These are phyloP conservation scores for Parazoanthus darwini DNA, from an alignment of 92 coral and sea anemone species.

Conservation along the genomic window DNA sequence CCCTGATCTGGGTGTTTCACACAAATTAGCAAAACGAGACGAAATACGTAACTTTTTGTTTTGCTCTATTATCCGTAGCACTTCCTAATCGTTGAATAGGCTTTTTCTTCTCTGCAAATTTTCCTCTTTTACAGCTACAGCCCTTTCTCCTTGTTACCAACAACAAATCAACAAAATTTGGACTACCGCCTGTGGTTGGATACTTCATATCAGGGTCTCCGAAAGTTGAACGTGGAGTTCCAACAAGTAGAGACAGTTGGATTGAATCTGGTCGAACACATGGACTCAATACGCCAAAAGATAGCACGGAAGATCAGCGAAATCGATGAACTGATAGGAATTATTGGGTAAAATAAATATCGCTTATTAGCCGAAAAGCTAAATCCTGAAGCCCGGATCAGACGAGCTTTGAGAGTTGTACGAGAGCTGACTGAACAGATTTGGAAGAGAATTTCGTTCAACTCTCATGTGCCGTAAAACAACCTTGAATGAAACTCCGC, in stretches of 20 bases:
- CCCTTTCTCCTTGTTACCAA: not conserved
- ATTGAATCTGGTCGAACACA: slow-evolving; percentile 10
- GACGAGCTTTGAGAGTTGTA: too few relatives aligned
- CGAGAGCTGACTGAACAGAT: too few relatives aligned
- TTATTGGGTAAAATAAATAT: slow-evolving; percentile 25
- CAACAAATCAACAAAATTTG: not conserved
- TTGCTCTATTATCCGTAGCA: not conserved
- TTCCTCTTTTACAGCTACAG: not conserved
- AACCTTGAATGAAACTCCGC: too few relatives aligned
- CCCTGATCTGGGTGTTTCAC: too few relatives aligned
- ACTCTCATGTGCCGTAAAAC: too few relatives aligned
- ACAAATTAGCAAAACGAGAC: too few relatives aligned
- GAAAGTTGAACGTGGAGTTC: slow-evolving; percentile 13
- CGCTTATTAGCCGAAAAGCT: not conserved
- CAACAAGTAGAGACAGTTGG: slow-evolving; percentile 15
- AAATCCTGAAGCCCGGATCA: too few relatives aligned
- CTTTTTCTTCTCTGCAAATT: not conserved
- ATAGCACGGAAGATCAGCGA: slow-evolving; percentile 44
- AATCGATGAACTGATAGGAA: slow-evolving; percentile 38
- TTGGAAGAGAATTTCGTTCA: too few relatives aligned
- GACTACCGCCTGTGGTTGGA: slow-evolving; percentile 15
- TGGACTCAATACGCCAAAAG: slow-evolving; percentile 40
- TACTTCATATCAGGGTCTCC: slow-evolving; percentile 23
- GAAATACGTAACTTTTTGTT: too few relatives aligned
- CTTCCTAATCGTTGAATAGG: not conserved